Evolutionary conservation across 2,888 invertebrate species (phyloP).

Genomic region (Hyles lineata): DNA sequence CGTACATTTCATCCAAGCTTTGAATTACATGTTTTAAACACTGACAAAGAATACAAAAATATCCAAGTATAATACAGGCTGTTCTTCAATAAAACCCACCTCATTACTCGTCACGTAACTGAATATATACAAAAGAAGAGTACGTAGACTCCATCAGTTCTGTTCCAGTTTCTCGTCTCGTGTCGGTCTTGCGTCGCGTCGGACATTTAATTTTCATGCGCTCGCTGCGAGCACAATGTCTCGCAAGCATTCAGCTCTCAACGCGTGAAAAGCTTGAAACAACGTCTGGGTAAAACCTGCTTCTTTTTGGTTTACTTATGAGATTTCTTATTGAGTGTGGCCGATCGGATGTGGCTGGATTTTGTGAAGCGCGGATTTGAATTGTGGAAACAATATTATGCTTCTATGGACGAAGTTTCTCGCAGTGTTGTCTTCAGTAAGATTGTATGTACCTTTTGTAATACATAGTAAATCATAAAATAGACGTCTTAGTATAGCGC

Average conservation of each 20-base stretch:
- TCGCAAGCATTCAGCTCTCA: conserved; percentile 33
- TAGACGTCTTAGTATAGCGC: too few relatives aligned
- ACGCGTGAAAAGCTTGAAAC: conserved; percentile 30
- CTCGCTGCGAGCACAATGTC: conserved; percentile 36
- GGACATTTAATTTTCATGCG: conserved; percentile 41
- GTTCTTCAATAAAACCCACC: too few relatives aligned
- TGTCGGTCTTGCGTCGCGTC: conserved; percentile 27
- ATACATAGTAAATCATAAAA: too few relatives aligned
- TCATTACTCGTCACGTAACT: background rate
- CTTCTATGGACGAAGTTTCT: too few relatives aligned
- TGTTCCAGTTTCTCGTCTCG: conserved; percentile 10
- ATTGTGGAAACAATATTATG: too few relatives aligned
- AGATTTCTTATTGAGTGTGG: background rate
- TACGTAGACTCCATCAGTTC: background rate
- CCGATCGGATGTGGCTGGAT: background rate
- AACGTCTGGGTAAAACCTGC: conserved; percentile 19
- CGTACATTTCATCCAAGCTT: too few relatives aligned
- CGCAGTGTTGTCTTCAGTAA: too few relatives aligned
- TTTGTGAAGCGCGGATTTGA: background rate
- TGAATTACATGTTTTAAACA: too few relatives aligned
- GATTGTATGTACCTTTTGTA: too few relatives aligned
- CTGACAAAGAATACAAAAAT: too few relatives aligned
- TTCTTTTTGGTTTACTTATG: background rate
- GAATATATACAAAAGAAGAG: background rate
- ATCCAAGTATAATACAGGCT: too few relatives aligned